Evolutionary conservation across 2,888 invertebrate species (phyloP).

Genomic region (Leptopilina myrica): DNA sequence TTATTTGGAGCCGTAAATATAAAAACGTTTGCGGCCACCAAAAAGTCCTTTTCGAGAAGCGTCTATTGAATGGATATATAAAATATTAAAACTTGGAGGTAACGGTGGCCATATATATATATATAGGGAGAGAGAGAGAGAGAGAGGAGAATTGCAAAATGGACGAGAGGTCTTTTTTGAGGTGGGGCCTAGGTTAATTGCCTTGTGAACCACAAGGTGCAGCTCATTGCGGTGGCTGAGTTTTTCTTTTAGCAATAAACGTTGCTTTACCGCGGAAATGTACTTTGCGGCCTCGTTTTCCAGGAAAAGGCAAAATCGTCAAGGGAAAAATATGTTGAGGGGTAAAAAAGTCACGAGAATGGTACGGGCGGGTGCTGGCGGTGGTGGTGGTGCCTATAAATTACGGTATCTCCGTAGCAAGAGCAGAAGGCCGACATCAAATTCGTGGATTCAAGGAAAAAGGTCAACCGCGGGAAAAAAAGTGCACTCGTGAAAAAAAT

Average conservation of each 20-base stretch:
- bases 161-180: not conserved
- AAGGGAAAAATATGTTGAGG: conserved; percentile 29
- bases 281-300: conserved; percentile 40
- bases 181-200: conserved; percentile 22
- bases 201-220: conserved; percentile 31
- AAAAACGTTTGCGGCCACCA: too few relatives aligned
- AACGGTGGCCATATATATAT: not conserved
- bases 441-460: conserved; percentile 53
- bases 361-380: conserved; percentile 56
- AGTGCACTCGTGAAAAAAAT: not conserved
- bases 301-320: conserved; percentile 25
- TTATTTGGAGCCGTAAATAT: too few relatives aligned
- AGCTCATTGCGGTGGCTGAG: conserved; percentile 24
- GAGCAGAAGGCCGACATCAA: conserved; percentile 56
- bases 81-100: not conserved
- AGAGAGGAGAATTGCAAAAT: conserved; percentile 14
- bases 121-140: not conserved
- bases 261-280: conserved; percentile 36
- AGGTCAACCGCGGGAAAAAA: conserved; percentile 38
- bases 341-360: conserved; percentile 57
- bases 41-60: too few relatives aligned
- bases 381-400: conserved; percentile 48
- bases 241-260: conserved; percentile 35
- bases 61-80: too few relatives aligned
- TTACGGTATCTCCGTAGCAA: conserved; percentile 52